A percentile compares a stretch with the other conserved stretches of the same genome.
These are phyloP conservation scores for Drosophila lini DNA, from an alignment of 1,140 invertebrate genomes.

Conservation along the genomic window DNA sequence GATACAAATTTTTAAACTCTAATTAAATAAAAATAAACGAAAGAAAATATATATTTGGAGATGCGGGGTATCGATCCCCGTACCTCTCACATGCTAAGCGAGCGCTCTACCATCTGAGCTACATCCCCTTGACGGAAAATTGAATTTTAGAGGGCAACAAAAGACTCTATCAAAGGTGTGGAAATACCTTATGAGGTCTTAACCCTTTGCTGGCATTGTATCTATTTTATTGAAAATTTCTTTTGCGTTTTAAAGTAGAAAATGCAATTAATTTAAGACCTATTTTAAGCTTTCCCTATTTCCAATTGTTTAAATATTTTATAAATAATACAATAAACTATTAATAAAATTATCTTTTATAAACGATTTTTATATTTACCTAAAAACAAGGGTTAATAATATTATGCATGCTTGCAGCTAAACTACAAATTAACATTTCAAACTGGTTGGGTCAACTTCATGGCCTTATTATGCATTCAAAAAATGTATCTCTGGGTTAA, in stretches of 20 bases:
- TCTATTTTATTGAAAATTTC: too few relatives aligned
- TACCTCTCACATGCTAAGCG: slow-evolving; percentile 94
- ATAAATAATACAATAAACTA: too few relatives aligned
- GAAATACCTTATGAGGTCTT: neutral
- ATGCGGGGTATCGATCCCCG: slow-evolving; percentile 91
- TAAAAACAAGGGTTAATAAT: slow-evolving; percentile 1
- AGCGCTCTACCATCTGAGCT: slow-evolving; percentile 94
- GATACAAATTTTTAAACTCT: slow-evolving; percentile 22
- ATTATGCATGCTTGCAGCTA: slow-evolving; percentile 39
- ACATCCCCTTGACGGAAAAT: slow-evolving; percentile 79
- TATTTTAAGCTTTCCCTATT: neutral
- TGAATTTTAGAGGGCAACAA: slow-evolving; percentile 6
- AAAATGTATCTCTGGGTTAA: slow-evolving; percentile 4
- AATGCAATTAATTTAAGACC: too few relatives aligned
- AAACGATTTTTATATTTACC: too few relatives aligned
- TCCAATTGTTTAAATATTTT: neutral
- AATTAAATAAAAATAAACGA: slow-evolving; percentile 60
- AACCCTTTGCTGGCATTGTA: slow-evolving; percentile 1
- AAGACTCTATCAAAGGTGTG: neutral
- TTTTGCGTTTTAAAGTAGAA: too few relatives aligned
- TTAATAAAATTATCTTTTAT: too few relatives aligned
- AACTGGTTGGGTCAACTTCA: slow-evolving; percentile 16
- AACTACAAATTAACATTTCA: neutral
- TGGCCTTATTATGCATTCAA: slow-evolving; percentile 19
- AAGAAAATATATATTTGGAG: slow-evolving; percentile 60